Conservation (phyloP, 2,888 invertebrate genomes). For the Rhagophthalmus giganteus region DNA sequence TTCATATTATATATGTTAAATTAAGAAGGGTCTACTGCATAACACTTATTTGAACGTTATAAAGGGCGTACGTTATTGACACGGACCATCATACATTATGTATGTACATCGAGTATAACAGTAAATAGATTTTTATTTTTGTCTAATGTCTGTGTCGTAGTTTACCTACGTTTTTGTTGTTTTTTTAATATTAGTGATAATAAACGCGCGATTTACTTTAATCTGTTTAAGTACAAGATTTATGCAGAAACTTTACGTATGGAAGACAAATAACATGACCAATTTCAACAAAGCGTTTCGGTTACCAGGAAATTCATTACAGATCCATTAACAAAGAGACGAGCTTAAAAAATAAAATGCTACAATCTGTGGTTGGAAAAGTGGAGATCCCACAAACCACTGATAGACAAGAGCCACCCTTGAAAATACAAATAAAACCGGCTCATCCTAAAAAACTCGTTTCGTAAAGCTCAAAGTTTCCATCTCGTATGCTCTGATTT, state of each 20-base stretch:
- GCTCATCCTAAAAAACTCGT: constrained; percentile 36
- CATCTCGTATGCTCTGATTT: constrained; percentile 46
- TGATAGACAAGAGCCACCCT: constrained; percentile 33
- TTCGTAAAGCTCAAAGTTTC: constrained; percentile 35
- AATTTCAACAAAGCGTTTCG: constrained; percentile 14
- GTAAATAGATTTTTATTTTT: no score
- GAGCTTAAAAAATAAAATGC: constrained; percentile 28
- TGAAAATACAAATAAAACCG: constrained; percentile 44
- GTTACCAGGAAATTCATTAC: constrained; percentile 25
- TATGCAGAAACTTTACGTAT: no score
- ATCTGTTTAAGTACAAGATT: no score
- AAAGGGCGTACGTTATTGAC: no score
- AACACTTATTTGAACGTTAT: neutral
- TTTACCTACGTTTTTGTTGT: no score
- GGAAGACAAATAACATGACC: constrained; percentile 6
- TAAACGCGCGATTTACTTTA: neutral
- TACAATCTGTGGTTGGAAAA: constrained; percentile 22
- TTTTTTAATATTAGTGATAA: neutral
- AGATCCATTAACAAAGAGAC: constrained; percentile 31
- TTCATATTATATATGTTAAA: constrained; percentile 21
- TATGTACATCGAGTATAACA: no score
- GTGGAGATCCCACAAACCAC: constrained; percentile 25
- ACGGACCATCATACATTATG: no score
- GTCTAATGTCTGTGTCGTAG: no score
- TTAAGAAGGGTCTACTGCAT: neutral